Percentiles rank a stretch among this genome's conserved stretches.
Evolutionary conservation across 1,140 invertebrate genomes (phyloP).

Genomic region (Drosophila ercepeae): DNA sequence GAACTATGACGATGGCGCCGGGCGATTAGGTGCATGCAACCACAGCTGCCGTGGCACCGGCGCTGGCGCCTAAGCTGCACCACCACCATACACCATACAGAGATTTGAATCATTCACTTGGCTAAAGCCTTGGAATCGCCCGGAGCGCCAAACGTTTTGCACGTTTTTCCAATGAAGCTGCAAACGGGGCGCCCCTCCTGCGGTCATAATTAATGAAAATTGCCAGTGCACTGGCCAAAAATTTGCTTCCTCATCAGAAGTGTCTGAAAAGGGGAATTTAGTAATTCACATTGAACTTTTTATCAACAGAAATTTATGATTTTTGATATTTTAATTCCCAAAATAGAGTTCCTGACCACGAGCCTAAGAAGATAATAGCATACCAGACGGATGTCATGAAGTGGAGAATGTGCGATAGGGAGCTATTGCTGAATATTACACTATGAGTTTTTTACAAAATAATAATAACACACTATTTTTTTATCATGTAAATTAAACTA

Average conservation of each 20-base stretch:
- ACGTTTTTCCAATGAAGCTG: conserved; percentile 80
- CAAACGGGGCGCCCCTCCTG: conserved; percentile 39
- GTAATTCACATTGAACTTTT: not conserved
- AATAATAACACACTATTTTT: not conserved
- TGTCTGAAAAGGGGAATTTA: not conserved
- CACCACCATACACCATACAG: conserved; percentile 21
- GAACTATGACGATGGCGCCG: conserved; percentile 59
- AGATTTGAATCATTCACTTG: conserved; percentile 80
- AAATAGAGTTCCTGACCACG: not conserved
- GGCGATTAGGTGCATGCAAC: conserved; percentile 75
- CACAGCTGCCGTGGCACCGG: conserved; percentile 23
- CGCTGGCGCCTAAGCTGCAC: conserved; percentile 58
- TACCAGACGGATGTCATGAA: not conserved
- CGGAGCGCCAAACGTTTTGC: conserved; percentile 64
- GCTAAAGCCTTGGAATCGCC: conserved; percentile 48
- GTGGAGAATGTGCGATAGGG: not conserved
- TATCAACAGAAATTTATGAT: not conserved
- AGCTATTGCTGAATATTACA: not conserved
- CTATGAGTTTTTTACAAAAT: not conserved
- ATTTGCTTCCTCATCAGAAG: no score
- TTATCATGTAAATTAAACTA: conserved; percentile 27
- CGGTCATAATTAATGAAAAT: conserved; percentile 79
- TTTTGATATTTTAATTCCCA: not conserved
- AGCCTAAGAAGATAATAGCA: not conserved
- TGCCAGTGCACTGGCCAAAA: conserved; percentile 46